These are phyloP conservation scores for Cotesia glomerata DNA, from an alignment of 1,140 invertebrate species.

Conservation along the genomic window DNA sequence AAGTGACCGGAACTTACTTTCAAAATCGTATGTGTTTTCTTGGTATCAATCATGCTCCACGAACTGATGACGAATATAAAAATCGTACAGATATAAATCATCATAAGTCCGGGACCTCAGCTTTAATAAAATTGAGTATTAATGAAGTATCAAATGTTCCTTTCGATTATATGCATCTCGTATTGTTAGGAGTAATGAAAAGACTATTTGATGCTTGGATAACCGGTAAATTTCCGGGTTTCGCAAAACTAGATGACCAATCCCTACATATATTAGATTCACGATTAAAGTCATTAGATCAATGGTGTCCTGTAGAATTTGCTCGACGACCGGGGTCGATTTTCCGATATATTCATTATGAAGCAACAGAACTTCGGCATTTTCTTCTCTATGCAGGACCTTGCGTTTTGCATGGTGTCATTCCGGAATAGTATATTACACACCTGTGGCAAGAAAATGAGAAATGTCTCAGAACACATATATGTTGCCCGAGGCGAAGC, in stretches of 20 bases:
- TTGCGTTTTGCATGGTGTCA: no score
- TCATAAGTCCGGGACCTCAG: slow-evolving; percentile 16
- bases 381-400: no score
- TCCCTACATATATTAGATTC: neutral
- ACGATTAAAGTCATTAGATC: neutral
- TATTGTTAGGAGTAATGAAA: slow-evolving; percentile 17
- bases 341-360: no score
- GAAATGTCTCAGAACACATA: no score
- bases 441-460: no score
- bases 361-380: no score
- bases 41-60: slow-evolving; percentile 4
- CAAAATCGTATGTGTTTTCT: slow-evolving; percentile 12
- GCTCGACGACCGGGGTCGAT: no score
- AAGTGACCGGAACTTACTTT: slow-evolving; percentile 13
- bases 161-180: slow-evolving; percentile 35
- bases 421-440: no score
- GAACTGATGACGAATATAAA: slow-evolving; percentile 25
- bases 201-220: slow-evolving; percentile 13
- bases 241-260: neutral
- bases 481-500: no score
- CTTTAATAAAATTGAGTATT: slow-evolving; percentile 16
- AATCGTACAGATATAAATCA: slow-evolving; percentile 18
- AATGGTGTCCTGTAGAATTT: neutral
- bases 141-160: slow-evolving; percentile 20
- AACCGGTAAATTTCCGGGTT: slow-evolving; percentile 4